Evolutionary conservation across 2,797 vertebrate species (phyloP).

Genomic region (Diplodus puntazzo): DNA sequence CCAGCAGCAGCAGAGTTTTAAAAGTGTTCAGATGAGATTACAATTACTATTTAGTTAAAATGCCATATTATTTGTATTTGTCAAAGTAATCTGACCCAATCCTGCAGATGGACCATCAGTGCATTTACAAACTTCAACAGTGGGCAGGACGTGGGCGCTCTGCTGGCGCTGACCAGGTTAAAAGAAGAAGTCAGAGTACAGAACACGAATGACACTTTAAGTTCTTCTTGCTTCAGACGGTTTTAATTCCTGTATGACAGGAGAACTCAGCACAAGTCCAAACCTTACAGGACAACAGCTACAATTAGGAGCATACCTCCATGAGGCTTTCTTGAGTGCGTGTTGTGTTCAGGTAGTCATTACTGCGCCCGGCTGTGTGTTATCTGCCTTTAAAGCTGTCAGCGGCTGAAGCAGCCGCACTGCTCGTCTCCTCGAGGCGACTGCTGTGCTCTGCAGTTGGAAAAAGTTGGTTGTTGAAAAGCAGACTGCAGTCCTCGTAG

Average conservation of each 20-base stretch:
- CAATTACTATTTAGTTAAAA: no score
- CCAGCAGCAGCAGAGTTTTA: no score
- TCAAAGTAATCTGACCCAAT: no score
- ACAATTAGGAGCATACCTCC: conserved; percentile 69
- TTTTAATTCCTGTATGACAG: conserved; percentile 15
- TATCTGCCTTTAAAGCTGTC: conserved; percentile 69
- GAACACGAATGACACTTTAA: background rate
- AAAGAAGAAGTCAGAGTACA: background rate
- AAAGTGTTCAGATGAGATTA: no score
- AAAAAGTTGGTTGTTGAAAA: conserved; percentile 48
- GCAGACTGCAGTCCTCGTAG: conserved; percentile 29
- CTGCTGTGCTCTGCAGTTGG: conserved; percentile 32
- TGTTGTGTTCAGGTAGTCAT: conserved; percentile 68
- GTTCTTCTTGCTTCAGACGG: conserved; percentile 7
- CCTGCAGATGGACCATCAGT: background rate
- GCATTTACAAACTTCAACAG: background rate
- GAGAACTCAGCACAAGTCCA: conserved; percentile 36
- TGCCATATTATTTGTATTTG: no score
- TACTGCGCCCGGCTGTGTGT: conserved; percentile 54
- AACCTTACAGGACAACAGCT: conserved; percentile 61
- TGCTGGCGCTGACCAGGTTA: background rate
- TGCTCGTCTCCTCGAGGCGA: conserved; percentile 42
- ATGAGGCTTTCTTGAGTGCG: conserved; percentile 40
- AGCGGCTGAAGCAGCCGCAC: conserved; percentile 42
- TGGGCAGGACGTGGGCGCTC: fast-evolving